Evolutionary conservation across 2,113 vertebrate genomes (phyloP), one percentile per base, ranked within the genome.

Genomic region (Formicarius rufipectus): DNA sequence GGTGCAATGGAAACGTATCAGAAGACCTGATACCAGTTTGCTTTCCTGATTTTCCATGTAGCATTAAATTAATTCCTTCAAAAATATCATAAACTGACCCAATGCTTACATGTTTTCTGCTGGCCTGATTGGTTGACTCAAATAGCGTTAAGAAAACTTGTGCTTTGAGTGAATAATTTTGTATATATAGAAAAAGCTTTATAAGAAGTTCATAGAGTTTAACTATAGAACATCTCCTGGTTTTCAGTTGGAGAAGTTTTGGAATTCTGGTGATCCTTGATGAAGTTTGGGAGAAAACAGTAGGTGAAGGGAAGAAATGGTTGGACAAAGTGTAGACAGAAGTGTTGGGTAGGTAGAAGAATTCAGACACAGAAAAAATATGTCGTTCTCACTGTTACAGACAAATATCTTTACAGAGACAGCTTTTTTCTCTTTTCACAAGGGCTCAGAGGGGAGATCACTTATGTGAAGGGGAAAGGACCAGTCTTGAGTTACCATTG

Each of bases 21-120:
- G 52, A 59, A 55, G 60, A 82, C 12, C 24, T 55, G 21, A 12
- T n/a, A 18, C 24, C 49, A 44, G 9, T 37, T 94, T 53, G 33
- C 27, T 87, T 68, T 79, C 45, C 3, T 49, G 1, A 0, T 47
- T 68, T 73, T 47, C 42, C 27, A 19, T 1, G 0, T 8, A 39
- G 37, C 30, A 9, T 66, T 66, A 42, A 73, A 50, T 58, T 33
- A 66, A 5, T 77, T 27, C 10, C 7, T 66, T 23, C 6, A 28
- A 69, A 64, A 76, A 27, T 12, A 21, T 8, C 24, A 35, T 53
- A 37, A 74, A 49, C 24, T 23, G 28, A 81, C 35, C 18, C 35
- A 42, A 1, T 44, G 31, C 18, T 76, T 66, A 2, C 4, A 0
- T 60, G 4, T 55, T 50, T 79, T 74, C 73, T 49, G 7, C 49